These are phyloP conservation scores for Tautogolabrus adspersus DNA, from an alignment of 2,113 vertebrate genomes.

Conservation along the genomic window DNA sequence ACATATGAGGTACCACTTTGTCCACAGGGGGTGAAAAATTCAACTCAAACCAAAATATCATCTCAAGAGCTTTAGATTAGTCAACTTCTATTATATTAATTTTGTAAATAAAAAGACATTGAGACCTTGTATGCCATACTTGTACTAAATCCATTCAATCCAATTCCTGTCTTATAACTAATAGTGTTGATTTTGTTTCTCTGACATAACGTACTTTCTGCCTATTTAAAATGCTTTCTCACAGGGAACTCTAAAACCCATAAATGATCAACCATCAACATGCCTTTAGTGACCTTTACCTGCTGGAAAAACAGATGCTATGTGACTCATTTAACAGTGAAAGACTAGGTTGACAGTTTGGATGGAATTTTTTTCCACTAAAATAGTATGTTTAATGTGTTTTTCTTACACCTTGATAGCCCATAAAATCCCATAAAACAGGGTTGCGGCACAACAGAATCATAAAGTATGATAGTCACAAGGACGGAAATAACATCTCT, in stretches of 20 bases:
- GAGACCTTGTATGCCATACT: neutral
- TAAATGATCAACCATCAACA: conserved; percentile 70
- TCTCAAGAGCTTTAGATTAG: too few relatives aligned
- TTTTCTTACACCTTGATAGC: neutral
- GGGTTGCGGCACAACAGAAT: neutral
- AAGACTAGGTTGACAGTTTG: neutral
- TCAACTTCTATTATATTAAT: too few relatives aligned
- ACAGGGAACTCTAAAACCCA: neutral
- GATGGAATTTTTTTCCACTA: neutral
- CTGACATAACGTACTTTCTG: neutral
- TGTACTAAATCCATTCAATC: neutral
- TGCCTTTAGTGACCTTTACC: conserved; percentile 40
- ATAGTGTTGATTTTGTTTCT: too few relatives aligned
- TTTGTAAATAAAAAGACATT: too few relatives aligned
- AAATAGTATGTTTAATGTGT: neutral
- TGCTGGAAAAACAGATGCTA: conserved; percentile 36
- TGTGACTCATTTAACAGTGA: conserved; percentile 2
- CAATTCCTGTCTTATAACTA: too few relatives aligned
- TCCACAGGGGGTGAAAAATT: too few relatives aligned
- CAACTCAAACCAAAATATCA: too few relatives aligned
- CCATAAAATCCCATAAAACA: conserved; percentile 11
- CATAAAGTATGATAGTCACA: neutral
- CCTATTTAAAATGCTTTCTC: conserved; percentile 19
- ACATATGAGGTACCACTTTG: too few relatives aligned
- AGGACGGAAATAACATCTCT: neutral